These are phyloP conservation scores for Armadillidium nasatum DNA, from an alignment of 1,140 invertebrate genomes.

Conservation along the genomic window DNA sequence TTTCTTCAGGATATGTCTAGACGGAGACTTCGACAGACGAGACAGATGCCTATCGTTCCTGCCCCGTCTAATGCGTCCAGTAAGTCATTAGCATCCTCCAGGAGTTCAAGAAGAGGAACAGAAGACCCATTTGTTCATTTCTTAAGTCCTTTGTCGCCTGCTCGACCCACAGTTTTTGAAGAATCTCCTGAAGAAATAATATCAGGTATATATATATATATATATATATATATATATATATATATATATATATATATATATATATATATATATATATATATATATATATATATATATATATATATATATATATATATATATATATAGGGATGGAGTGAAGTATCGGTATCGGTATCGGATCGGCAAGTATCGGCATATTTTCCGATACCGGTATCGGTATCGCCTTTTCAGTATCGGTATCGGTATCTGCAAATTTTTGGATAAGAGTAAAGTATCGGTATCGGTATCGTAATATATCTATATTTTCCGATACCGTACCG, in stretches of 20 bases:
- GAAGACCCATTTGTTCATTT: neutral
- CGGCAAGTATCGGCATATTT: too few species aligned
- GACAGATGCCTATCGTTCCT: neutral
- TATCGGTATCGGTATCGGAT: too few species aligned
- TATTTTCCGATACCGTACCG: too few species aligned
- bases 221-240: neutral
- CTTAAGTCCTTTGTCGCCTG: neutral
- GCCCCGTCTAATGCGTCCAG: neutral
- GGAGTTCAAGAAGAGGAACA: neutral
- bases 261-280: conserved; percentile 6
- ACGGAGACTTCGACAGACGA: neutral
- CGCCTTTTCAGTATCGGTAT: too few species aligned
- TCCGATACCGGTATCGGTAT: too few species aligned
- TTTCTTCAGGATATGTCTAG: neutral
- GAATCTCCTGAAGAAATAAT: neutral
- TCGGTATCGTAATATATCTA: too few species aligned
- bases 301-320: too few species aligned
- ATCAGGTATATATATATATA: neutral
- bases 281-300: too few species aligned
- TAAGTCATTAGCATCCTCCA: neutral
- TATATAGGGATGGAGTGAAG: too few species aligned
- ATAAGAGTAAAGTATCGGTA: too few species aligned
- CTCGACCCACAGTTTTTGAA: neutral
- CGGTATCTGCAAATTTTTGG: too few species aligned
- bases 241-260: conserved; percentile 6